Evolutionary conservation across 2,113 vertebrate genomes (phyloP).

Genomic region (Microtus ochrogaster): DNA sequence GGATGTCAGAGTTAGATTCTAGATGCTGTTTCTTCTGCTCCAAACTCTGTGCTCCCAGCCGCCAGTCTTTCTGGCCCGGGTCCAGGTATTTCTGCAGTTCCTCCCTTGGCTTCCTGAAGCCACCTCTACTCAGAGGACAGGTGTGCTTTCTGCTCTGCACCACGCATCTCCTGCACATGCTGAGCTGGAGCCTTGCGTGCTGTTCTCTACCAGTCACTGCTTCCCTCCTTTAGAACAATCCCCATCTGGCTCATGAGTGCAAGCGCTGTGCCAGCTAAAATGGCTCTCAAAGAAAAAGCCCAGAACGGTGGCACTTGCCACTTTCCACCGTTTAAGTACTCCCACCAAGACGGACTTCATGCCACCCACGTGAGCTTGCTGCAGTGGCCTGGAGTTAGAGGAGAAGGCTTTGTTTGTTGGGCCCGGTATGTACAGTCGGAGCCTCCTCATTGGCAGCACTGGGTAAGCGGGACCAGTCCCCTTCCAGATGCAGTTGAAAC

Average conservation of each 20-base stretch:
- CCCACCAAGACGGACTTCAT: neutral
- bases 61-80: neutral
- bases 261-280: neutral
- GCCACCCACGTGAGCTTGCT: neutral
- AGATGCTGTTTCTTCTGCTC: neutral
- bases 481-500: neutral
- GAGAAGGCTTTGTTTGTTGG: neutral
- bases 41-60: neutral
- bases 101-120: neutral
- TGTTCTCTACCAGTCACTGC: neutral
- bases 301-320: neutral
- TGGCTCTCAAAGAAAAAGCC: neutral
- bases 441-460: fast-evolving
- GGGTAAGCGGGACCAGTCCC: neutral
- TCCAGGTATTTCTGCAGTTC: neutral
- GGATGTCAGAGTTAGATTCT: fast-evolving
- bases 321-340: neutral
- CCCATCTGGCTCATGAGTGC: neutral
- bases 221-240: neutral
- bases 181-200: neutral
- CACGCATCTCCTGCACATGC: fast-evolving
- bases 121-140: neutral
- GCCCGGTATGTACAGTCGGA: fast-evolving
- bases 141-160: neutral
- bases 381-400: neutral